Percentiles rank a stretch among this genome's conserved stretches.
These are phyloP conservation scores for Tamandua tetradactyla DNA, from an alignment of 2,797 vertebrate genomes.

Conservation along the genomic window DNA sequence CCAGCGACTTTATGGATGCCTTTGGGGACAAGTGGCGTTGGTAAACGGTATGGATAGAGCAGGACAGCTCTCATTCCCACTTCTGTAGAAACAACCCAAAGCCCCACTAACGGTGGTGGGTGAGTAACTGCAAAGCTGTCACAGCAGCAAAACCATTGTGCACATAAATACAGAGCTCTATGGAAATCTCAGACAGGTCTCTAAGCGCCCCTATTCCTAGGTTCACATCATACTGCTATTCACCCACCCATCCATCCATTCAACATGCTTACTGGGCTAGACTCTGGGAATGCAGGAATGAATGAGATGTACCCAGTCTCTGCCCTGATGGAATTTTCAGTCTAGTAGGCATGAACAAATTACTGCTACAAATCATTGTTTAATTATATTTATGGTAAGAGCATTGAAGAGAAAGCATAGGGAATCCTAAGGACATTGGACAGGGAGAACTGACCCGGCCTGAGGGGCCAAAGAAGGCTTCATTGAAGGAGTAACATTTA, in stretches of 20 bases:
- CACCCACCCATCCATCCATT: background rate
- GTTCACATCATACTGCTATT: background rate
- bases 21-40: background rate
- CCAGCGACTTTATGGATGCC: background rate
- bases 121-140: background rate
- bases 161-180: rapidly evolving
- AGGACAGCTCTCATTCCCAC: rapidly evolving
- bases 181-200: background rate
- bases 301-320: rapidly evolving
- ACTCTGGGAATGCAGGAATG: background rate
- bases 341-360: background rate
- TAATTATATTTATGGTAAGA: background rate
- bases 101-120: rapidly evolving
- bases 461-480: background rate
- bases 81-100: background rate
- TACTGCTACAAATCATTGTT: background rate
- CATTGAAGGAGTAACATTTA: background rate
- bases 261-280: background rate
- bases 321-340: background rate
- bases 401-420: background rate
- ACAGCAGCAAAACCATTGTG: rapidly evolving
- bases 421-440: background rate
- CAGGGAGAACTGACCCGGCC: background rate
- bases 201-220: background rate
- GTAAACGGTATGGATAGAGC: background rate